These are phyloP conservation scores for Spinibarbus caldwelli DNA, from an alignment of 2,797 vertebrate genomes.

Conservation along the genomic window DNA sequence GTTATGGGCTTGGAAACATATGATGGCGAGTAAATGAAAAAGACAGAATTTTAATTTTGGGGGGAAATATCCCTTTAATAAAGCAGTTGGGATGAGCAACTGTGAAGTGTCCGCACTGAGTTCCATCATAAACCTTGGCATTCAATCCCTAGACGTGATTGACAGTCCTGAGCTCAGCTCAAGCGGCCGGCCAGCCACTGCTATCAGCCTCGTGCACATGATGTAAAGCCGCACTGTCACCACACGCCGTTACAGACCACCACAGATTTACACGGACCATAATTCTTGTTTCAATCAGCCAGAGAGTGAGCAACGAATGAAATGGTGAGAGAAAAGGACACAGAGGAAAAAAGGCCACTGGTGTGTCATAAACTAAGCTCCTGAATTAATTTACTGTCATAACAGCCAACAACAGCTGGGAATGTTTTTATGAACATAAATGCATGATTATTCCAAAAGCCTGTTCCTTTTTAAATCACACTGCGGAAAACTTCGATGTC, in stretches of 20 bases:
- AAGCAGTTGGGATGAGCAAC: background rate
- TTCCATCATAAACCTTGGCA: constrained; percentile 30
- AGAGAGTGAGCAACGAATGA: constrained; percentile 3
- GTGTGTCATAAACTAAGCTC: constrained; percentile 16
- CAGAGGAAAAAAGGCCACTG: background rate
- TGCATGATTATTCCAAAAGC: constrained; percentile 35
- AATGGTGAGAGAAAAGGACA: constrained; percentile 20
- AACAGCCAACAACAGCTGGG: constrained; percentile 48
- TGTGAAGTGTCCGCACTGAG: background rate
- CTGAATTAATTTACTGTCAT: constrained; percentile 38
- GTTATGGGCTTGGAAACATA: background rate
- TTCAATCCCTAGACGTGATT: constrained; percentile 18
- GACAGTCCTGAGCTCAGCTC: constrained; percentile 16
- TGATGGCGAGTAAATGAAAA: background rate
- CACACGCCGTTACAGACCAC: constrained; percentile 31
- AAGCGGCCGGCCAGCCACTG: constrained; percentile 1
- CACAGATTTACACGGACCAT: constrained; percentile 18
- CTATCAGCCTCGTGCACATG: constrained; percentile 28
- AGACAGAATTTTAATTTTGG: background rate
- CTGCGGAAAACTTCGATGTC: background rate
- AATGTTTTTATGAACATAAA: constrained; percentile 50
- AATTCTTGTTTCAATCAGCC: constrained; percentile 23
- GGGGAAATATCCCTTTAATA: constrained; percentile 1
- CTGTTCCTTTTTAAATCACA: constrained; percentile 17
- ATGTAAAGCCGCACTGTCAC: constrained; percentile 42